Evolutionary conservation across 1,140 invertebrate genomes (phyloP), one percentile per base, ranked within the genome.

Genomic region (Drosophila nebulosa): DNA sequence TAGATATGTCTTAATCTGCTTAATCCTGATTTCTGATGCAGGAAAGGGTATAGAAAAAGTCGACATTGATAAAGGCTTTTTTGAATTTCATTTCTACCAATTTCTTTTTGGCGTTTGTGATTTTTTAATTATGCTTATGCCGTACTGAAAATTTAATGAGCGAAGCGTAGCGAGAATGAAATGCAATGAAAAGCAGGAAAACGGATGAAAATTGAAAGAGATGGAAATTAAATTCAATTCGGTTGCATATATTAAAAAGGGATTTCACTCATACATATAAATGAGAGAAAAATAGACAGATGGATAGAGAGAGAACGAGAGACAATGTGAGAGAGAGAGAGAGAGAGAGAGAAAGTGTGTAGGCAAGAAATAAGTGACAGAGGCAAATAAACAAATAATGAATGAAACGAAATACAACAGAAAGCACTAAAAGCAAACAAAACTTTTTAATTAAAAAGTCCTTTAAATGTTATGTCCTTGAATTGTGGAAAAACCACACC

Each of bases 401-500:
- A 72, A n/a, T 18, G 14, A 30, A 14, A 58, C 56, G 36, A 18
- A 46, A 46, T 46, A 46, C 39, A 53, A 64, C 30, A 32, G 35
- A 14, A 27, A 36, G 62, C 16, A 64, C 65, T 53, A 52, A 36
- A 60, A 61, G 51, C 77, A 84, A 85, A 85, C 69, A 86, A 86
- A 85, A 85, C 80, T 85, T 85, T 85, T 85, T 85, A 85, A 85
- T 85, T 85, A 85, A 85, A 85, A 85, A 86, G 74, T 85, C 74
- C 78, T 76, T 77, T 86, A 85, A 85, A 81, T 86, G 78, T 61
- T 81, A 74, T 80, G 35, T 30, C 69, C 63, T 62, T 66, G 32
- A 64, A 7, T 2, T 0, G 2, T 4, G 12, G 42, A 69, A 46
- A 69, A 77, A 68, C 36, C 36, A 53, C 21, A 22, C 1, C 12